A percentile compares a stretch with the other conserved stretches of the same genome.
Evolutionary conservation across 2,888 invertebrate species (phyloP).

Genomic region (Latheticus oryzae): DNA sequence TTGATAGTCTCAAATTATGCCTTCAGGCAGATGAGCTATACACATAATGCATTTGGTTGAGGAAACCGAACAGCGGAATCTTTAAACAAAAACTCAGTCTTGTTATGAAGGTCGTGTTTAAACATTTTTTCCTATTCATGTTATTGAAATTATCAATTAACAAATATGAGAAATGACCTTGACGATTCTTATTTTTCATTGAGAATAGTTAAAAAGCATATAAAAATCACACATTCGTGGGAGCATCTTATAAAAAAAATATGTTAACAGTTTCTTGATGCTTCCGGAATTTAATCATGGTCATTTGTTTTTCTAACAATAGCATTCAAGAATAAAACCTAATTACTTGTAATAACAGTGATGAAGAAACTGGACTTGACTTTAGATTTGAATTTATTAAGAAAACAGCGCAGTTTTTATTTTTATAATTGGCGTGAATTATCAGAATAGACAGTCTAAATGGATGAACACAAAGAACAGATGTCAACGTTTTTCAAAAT

Average conservation of each 20-base stretch:
- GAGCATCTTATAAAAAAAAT: slow-evolving; percentile 3
- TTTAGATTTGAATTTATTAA: too few relatives aligned
- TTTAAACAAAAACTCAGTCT: too few relatives aligned
- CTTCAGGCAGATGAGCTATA: slow-evolving; percentile 1
- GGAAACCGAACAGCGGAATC: too few relatives aligned
- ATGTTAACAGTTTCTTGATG: too few relatives aligned
- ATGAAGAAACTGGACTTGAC: not conserved
- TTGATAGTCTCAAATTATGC: slow-evolving; percentile 5
- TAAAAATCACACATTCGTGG: not conserved
- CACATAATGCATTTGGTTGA: too few relatives aligned
- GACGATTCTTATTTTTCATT: slow-evolving; percentile 19
- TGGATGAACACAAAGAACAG: too few relatives aligned
- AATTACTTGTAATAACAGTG: slow-evolving; percentile 17
- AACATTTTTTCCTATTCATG: not conserved
- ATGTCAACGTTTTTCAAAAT: slow-evolving; percentile 1
- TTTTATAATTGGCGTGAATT: too few relatives aligned
- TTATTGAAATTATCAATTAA: slow-evolving; percentile 12
- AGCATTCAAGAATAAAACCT: slow-evolving; percentile 8
- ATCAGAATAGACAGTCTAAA: too few relatives aligned
- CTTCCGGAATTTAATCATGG: slow-evolving; percentile 15
- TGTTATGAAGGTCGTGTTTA: slow-evolving; percentile 3
- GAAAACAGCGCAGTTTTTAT: too few relatives aligned
- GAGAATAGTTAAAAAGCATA: slow-evolving; percentile 13
- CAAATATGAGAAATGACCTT: slow-evolving; percentile 9
- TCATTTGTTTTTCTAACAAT: slow-evolving; percentile 10